phyloP scores from a whole-genome alignment of 1,140 invertebrate species.

The Drosophila rhopaloa region DNA sequence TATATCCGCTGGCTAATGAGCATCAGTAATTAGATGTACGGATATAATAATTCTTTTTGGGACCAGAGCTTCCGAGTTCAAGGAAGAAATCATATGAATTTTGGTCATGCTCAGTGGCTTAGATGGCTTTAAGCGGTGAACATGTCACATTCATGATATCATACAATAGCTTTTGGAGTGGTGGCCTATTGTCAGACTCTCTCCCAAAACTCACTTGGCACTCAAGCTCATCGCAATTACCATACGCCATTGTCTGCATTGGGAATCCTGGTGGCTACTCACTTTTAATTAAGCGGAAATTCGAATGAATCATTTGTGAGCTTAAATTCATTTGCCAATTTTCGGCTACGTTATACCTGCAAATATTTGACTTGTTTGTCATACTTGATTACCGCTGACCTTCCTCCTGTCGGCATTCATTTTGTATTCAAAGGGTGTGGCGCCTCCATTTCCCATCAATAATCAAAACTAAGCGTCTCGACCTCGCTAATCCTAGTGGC shows the following conservation, averaged over 20 bases:
- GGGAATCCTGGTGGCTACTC: constrained; percentile 40
- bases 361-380: constrained; percentile 26
- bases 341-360: constrained; percentile 22
- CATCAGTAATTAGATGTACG: not conserved
- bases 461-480: constrained; percentile 60
- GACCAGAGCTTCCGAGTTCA: constrained; percentile 6
- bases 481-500: constrained; percentile 66
- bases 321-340: constrained; percentile 24
- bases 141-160: constrained; percentile 44
- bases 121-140: constrained; percentile 24
- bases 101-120: constrained; percentile 39
- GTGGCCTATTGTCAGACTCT: not conserved
- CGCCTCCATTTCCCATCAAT: constrained; percentile 49
- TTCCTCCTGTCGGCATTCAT: constrained; percentile 13
- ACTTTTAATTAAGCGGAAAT: constrained; percentile 27
- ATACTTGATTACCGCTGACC: constrained; percentile 37
- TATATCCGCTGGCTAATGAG: constrained; percentile 37
- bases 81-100: constrained; percentile 5
- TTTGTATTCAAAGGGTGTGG: constrained; percentile 53
- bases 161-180: constrained; percentile 8
- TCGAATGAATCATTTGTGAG: constrained; percentile 39
- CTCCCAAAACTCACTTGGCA: constrained; percentile 5
- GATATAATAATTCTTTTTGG: not conserved
- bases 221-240: constrained; percentile 22
- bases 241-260: constrained; percentile 40